Base-by-base conservation (phyloP, 2,888 invertebrate species). In the Ophion ellenae region DNA sequence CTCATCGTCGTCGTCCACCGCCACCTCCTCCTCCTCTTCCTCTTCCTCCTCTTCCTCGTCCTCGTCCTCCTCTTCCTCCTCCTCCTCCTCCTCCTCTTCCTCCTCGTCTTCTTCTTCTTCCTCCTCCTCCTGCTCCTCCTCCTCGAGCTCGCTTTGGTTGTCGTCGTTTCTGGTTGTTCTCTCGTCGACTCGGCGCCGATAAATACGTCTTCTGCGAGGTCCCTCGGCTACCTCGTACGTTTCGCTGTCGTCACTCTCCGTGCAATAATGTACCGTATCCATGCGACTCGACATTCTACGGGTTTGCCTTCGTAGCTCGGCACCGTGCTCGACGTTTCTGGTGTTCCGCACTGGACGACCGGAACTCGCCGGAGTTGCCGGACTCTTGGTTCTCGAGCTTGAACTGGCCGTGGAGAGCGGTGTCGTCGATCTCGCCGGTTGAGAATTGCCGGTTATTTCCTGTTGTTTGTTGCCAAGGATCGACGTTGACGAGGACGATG, bases 351-450 rank as follows among this genome's bases (percentile, higher is more conserved):
- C 91, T 0, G 91, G 91, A 66, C 95, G 95, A 75, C 95, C 94
- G 7, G 94, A 94, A 1, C 94, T 94, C 0, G 96, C 95, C 0
- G 96, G 95, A 2, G 95, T 95, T 0, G 96, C 96, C 9, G 96
- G 96, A 71, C 96, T 96, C 87, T 96, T 96, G 1, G 96, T 96
- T 70, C 96, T 95, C 76, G 96, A 95, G 4, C 96, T 95, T 6
- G 95, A 95, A 10, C 96, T 96, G 2, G 96, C 95, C 11, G 96
- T 95, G 63, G 96, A 96, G 0, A 96, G 95, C 0, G 96, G 96
- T 0, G 96, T 96, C 0, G 96, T 96, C 0, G 96, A 96, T 71
- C 96, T 94, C 0, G 95, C 95, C 0, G 95, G 95, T 83, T 88
- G 87, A 24, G 57, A 80, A 45, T 88, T 90, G 5, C 53, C 53